Evolutionary conservation across 2,888 invertebrate species (phyloP).

Genomic region (Aleiodes testaceus): DNA sequence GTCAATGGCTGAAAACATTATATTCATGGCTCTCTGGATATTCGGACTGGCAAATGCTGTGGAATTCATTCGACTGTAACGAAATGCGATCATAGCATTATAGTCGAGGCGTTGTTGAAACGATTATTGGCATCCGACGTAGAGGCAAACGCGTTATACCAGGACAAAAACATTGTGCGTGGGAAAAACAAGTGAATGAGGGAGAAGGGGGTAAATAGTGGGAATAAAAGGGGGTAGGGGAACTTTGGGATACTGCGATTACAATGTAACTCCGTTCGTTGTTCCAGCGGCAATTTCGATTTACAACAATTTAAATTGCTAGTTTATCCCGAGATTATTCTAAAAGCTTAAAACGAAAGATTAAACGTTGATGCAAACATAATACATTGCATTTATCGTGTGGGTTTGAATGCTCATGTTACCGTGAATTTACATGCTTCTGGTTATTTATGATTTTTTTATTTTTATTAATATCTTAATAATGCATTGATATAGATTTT

Average conservation of each 20-base stretch:
- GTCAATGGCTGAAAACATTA: conserved; percentile 53
- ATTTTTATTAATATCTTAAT: background rate
- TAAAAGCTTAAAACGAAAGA: conserved; percentile 68
- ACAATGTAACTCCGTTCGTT: conserved; percentile 64
- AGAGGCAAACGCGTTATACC: conserved; percentile 38
- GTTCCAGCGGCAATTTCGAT: conserved; percentile 67
- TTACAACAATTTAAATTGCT: conserved; percentile 59
- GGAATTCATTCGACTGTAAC: conserved; percentile 65
- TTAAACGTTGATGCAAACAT: conserved; percentile 60
- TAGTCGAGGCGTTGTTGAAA: conserved; percentile 70
- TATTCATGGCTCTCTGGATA: conserved; percentile 40
- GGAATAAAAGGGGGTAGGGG: conserved; percentile 55
- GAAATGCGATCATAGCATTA: conserved; percentile 70
- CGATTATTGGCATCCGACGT: conserved; percentile 64
- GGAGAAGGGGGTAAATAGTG: background rate
- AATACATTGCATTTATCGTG: conserved; percentile 40
- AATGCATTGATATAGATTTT: conserved; percentile 4
- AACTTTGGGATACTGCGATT: conserved; percentile 58
- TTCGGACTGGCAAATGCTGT: conserved; percentile 48
- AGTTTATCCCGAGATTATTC: conserved; percentile 64
- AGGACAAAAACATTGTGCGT: conserved; percentile 29
- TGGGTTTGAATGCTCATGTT: conserved; percentile 22
- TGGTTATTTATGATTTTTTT: background rate
- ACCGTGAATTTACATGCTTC: conserved; percentile 3
- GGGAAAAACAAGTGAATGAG: conserved; percentile 22